phyloP scores from a whole-genome alignment of 2,888 invertebrate species.

The Epinotia brunnichana region DNA sequence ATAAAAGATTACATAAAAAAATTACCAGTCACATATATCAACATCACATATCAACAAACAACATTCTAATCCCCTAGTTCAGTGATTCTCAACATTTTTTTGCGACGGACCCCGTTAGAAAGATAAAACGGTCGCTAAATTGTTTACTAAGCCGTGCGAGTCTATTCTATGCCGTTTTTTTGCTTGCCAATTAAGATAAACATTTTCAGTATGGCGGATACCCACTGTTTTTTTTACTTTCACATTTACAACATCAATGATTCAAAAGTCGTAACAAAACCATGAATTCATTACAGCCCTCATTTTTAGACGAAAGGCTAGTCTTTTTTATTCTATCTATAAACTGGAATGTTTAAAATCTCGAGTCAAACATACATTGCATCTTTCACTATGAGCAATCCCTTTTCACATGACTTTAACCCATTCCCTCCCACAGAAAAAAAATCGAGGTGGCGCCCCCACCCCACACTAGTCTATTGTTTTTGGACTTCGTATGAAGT shows the following conservation, averaged over 20 bases:
- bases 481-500: too few relatives aligned
- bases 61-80: neutral
- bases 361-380: slow-evolving; percentile 22
- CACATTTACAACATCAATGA: slow-evolving; percentile 19
- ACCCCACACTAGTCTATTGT: too few relatives aligned
- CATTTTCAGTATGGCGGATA: neutral
- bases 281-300: slow-evolving; percentile 41
- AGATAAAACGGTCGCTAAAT: neutral
- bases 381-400: neutral
- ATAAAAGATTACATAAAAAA: slow-evolving; percentile 22
- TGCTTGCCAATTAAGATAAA: too few relatives aligned
- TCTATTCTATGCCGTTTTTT: too few relatives aligned
- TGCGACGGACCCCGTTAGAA: neutral
- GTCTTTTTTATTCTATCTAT: slow-evolving; percentile 50
- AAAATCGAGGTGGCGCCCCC: too few relatives aligned
- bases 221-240: slow-evolving; percentile 2
- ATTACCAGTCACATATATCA: too few relatives aligned
- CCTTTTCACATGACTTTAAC: neutral
- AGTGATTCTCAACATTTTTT: neutral
- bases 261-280: slow-evolving; percentile 16
- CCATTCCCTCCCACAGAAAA: too few relatives aligned
- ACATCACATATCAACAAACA: too few relatives aligned
- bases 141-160: neutral
- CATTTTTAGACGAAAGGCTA: slow-evolving; percentile 51
- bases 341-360: slow-evolving; percentile 58